Conservation (phyloP, 2,888 invertebrate species). For the Cantharis rufa region DNA sequence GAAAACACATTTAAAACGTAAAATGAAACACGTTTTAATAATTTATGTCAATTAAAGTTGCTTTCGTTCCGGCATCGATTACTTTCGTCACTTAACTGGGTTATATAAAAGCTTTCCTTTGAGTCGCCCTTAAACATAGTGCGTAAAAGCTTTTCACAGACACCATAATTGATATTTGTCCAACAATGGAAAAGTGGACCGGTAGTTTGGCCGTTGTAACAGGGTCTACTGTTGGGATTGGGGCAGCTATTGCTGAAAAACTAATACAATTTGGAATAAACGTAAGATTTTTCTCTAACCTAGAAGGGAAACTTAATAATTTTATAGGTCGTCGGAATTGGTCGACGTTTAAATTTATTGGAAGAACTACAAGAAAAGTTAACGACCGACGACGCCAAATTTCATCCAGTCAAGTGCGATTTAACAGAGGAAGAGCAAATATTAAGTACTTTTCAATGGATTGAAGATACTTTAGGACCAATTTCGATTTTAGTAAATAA, state of each 20-base stretch:
- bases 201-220: slow-evolving; percentile 23
- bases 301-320: not conserved
- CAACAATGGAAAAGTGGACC: slow-evolving; percentile 24
- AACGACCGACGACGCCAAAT: slow-evolving; percentile 12
- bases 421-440: slow-evolving; percentile 20
- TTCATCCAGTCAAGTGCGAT: slow-evolving; percentile 17
- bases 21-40: not conserved
- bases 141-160: slow-evolving; percentile 3
- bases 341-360: slow-evolving; percentile 12
- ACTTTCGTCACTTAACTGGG: slow-evolving; percentile 7
- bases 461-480: slow-evolving; percentile 18
- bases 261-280: slow-evolving; percentile 22
- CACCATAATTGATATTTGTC: slow-evolving; percentile 22
- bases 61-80: not conserved
- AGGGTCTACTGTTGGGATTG: slow-evolving; percentile 20
- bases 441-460: slow-evolving; percentile 18
- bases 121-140: slow-evolving; percentile 11
- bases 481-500: slow-evolving; percentile 21
- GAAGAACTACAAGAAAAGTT: slow-evolving; percentile 12
- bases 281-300: slow-evolving; percentile 15
- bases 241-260: slow-evolving; percentile 21
- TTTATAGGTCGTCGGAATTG: slow-evolving; percentile 19
- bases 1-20: not conserved
- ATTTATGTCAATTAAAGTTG: not conserved
- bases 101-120: slow-evolving; percentile 21